A percentile compares a stretch with the other conserved stretches of the same genome.
phyloP scores from a whole-genome alignment of 2,113 vertebrate species.

The Rousettus leschenaultii region DNA sequence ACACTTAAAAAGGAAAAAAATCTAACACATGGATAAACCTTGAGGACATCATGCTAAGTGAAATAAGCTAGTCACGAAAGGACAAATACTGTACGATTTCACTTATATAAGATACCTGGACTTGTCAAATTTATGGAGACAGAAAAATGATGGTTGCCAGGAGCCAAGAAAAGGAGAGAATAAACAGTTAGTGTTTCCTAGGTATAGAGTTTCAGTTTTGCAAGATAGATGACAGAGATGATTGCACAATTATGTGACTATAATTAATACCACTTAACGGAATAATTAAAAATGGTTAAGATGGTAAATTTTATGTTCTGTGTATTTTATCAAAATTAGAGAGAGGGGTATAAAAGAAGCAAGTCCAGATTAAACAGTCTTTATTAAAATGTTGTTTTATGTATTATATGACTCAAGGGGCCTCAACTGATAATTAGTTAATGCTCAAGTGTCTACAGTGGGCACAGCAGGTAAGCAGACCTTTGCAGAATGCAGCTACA shows the following conservation, averaged over 20 bases:
- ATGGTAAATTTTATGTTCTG: background rate
- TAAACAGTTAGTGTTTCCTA: background rate
- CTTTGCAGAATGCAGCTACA: accelerated
- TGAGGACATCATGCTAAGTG: background rate
- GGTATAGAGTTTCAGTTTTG: background rate
- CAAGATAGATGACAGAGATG: background rate
- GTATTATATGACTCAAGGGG: background rate
- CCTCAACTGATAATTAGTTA: background rate
- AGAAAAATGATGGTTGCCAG: too few species aligned
- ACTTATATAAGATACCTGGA: background rate
- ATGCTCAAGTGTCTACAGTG: background rate
- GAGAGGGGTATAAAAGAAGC: background rate
- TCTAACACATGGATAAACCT: background rate
- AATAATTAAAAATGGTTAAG: background rate
- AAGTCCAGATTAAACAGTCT: background rate
- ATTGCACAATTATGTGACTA: background rate
- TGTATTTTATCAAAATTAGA: background rate
- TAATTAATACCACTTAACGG: background rate
- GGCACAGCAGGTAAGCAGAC: too few species aligned
- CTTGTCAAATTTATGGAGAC: background rate
- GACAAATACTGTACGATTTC: background rate
- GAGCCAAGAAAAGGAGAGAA: too few species aligned
- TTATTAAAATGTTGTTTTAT: background rate
- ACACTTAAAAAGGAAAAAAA: background rate
- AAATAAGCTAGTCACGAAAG: background rate